Evolutionary conservation across 2,888 invertebrate species (phyloP).

Genomic region (Nyleta sp.): DNA sequence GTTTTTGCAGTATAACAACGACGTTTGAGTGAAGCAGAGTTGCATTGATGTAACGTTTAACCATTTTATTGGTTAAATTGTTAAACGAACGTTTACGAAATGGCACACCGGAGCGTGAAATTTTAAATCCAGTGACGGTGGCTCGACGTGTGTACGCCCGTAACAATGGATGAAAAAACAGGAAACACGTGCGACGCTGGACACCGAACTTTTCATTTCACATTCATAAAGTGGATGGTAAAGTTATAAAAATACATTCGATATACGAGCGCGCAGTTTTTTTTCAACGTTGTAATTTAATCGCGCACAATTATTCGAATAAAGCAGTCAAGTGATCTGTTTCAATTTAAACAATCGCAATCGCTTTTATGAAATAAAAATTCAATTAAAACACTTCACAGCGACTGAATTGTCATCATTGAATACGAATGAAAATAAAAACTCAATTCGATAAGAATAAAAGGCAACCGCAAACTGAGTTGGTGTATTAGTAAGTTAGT

Average conservation of each 20-base stretch:
- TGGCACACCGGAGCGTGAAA: slow-evolving; percentile 17
- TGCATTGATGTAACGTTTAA: slow-evolving; percentile 1
- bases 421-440: no score
- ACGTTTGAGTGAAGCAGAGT: neutral
- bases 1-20: no score
- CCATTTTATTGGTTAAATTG: slow-evolving; percentile 5
- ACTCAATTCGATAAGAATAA: slow-evolving; percentile 17
- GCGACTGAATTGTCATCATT: no score
- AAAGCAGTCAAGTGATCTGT: neutral
- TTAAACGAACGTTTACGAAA: slow-evolving; percentile 9
- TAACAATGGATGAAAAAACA: slow-evolving; percentile 22
- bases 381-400: no score
- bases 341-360: no score
- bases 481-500: slow-evolving; percentile 37
- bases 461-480: slow-evolving; percentile 5
- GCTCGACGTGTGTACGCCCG: neutral
- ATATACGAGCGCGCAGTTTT: neutral
- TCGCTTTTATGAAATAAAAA: no score
- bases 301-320: neutral
- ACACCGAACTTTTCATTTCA: neutral
- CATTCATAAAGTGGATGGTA: neutral
- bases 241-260: neutral
- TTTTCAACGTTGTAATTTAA: neutral
- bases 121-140: neutral
- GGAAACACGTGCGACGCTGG: slow-evolving; percentile 7